These are phyloP conservation scores for Syngnathus scovelli DNA, from an alignment of 2,113 vertebrate species.

Conservation along the genomic window DNA sequence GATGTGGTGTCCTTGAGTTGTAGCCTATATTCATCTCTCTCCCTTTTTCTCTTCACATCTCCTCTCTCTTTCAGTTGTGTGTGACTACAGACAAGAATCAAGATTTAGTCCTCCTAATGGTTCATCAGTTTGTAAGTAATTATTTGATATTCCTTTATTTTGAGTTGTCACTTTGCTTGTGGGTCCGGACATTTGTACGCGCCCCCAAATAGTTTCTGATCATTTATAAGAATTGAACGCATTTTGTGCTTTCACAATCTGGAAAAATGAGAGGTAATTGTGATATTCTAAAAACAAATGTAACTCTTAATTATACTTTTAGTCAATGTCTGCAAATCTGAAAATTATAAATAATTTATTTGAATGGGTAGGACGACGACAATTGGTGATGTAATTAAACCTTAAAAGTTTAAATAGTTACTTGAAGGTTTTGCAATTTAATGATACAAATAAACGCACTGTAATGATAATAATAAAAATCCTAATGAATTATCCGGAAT, in stretches of 20 bases:
- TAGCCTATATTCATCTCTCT: conserved; percentile 20
- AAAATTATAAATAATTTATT: not conserved
- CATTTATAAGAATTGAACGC: conserved; percentile 20
- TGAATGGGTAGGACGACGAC: not conserved
- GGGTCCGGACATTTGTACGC: not conserved
- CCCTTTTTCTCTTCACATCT: conserved; percentile 63
- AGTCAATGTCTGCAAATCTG: not conserved
- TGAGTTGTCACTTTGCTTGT: not conserved
- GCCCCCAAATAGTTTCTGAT: conserved; percentile 11
- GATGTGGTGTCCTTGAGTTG: conserved; percentile 71
- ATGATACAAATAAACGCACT: not conserved
- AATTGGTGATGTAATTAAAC: not conserved
- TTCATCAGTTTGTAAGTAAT: conserved; percentile 94
- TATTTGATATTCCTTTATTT: conserved; percentile 32
- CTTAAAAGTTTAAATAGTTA: not conserved
- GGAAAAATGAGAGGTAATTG: not conserved
- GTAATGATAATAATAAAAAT: not conserved
- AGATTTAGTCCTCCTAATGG: conserved; percentile 82
- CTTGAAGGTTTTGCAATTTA: not conserved
- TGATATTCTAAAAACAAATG: not conserved
- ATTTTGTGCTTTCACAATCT: not conserved
- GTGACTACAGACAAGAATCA: conserved; percentile 91
- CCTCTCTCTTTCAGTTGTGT: conserved; percentile 84
- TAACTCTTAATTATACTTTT: not conserved
- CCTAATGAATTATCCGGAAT: not conserved